These are phyloP conservation scores for Haplochromis vanheusdeni DNA, from an alignment of 2,113 vertebrate genomes.

Conservation along the genomic window DNA sequence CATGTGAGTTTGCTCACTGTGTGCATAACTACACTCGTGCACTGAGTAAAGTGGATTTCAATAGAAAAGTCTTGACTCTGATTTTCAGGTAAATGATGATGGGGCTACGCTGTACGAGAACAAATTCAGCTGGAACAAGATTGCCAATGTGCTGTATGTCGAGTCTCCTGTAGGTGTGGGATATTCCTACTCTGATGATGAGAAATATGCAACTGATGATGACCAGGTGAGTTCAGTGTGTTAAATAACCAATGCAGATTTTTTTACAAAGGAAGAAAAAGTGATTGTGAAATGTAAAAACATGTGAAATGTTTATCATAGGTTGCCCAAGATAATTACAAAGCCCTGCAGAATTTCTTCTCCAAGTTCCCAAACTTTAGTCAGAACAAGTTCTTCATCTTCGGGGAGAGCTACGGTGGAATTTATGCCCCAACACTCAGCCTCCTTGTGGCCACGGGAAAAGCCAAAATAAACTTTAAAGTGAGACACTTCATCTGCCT, in stretches of 20 bases:
- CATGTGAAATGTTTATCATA: not conserved
- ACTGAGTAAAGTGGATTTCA: not conserved
- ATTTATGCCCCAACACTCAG: constrained; percentile 72
- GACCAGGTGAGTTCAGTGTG: constrained; percentile 50
- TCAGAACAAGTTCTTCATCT: constrained; percentile 71
- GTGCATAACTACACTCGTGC: not conserved
- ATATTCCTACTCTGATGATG: constrained; percentile 70
- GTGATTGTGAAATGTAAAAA: not conserved
- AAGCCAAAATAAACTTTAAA: constrained; percentile 65
- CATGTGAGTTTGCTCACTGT: constrained; percentile 50
- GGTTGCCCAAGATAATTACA: constrained; percentile 74
- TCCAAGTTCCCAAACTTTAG: constrained; percentile 72
- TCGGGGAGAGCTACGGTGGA: constrained; percentile 77
- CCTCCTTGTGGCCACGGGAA: constrained; percentile 52
- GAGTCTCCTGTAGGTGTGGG: constrained; percentile 78
- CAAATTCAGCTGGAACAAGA: constrained; percentile 72
- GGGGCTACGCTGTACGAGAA: constrained; percentile 71
- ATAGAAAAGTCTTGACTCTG: not conserved
- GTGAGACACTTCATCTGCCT: constrained; percentile 16
- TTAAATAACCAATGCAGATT: not conserved
- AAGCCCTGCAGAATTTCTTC: constrained; percentile 72
- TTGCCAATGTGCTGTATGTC: constrained; percentile 71
- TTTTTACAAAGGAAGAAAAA: not conserved
- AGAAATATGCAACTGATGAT: constrained; percentile 65
- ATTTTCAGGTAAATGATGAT: constrained; percentile 61